Evolutionary conservation across 2,797 vertebrate genomes (phyloP).

Genomic region (Astyanax mexicanus): DNA sequence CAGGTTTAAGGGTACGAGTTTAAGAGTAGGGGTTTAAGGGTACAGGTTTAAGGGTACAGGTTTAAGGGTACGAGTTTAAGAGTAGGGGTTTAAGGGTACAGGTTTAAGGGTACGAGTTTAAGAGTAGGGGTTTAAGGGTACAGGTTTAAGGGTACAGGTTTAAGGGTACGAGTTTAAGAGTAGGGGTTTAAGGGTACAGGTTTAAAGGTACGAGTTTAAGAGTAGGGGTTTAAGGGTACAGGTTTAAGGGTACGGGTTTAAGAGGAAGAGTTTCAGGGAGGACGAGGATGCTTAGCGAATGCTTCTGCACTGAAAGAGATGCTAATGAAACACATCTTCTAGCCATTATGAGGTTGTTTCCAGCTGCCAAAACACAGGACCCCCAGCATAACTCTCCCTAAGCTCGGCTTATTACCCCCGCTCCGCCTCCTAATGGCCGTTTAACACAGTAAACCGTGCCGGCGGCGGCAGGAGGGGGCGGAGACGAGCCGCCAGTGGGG

Average conservation of each 20-base stretch:
- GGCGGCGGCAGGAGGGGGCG: slow-evolving; percentile 22
- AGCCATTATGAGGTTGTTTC: slow-evolving; percentile 22
- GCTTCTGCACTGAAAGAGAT: slow-evolving; percentile 18
- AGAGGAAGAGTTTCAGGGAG: too few species aligned
- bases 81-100: too few species aligned
- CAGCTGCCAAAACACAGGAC: slow-evolving; percentile 1
- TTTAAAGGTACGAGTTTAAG: not conserved
- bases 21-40: too few species aligned
- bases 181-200: too few species aligned
- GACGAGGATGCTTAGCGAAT: not conserved
- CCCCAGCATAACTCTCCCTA: slow-evolving; percentile 23
- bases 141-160: too few species aligned
- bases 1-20: not conserved
- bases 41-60: too few species aligned
- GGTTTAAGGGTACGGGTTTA: not conserved
- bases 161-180: not conserved
- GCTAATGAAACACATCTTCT: slow-evolving; percentile 39
- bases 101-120: not conserved
- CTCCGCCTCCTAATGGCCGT: slow-evolving; percentile 37
- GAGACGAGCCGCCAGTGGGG: slow-evolving; percentile 38
- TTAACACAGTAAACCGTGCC: slow-evolving; percentile 22
- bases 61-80: not conserved
- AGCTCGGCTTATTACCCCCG: slow-evolving; percentile 32
- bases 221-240: too few species aligned
- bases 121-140: too few species aligned